phyloP scores from a whole-genome alignment of 2,888 invertebrate species.

The Pelosia muscerda region DNA sequence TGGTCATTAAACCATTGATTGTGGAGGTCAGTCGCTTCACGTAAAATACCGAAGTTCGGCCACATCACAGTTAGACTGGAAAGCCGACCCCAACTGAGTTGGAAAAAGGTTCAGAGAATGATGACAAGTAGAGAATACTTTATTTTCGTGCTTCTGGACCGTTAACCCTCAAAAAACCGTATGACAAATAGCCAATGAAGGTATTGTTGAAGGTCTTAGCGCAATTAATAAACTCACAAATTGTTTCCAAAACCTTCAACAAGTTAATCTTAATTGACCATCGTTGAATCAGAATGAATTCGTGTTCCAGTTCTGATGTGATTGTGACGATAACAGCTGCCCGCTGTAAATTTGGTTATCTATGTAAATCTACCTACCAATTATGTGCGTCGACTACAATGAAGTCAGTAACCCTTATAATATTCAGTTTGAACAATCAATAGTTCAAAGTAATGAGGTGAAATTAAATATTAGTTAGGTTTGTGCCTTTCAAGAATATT shows the following conservation, averaged over 20 bases:
- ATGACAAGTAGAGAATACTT: not conserved
- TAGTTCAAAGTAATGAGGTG: slow-evolving; percentile 44
- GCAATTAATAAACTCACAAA: slow-evolving; percentile 2
- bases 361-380: slow-evolving; percentile 60
- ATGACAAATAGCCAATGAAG: no score
- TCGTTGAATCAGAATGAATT: slow-evolving; percentile 29
- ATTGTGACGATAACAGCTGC: slow-evolving; percentile 33
- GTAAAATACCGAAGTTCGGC: no score
- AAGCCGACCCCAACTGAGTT: no score
- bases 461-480: slow-evolving; percentile 46
- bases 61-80: no score
- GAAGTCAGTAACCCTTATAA: slow-evolving; percentile 67
- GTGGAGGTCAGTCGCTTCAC: no score
- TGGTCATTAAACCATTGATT: no score
- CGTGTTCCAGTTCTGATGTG: slow-evolving; percentile 43
- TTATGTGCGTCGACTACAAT: slow-evolving; percentile 52
- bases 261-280: slow-evolving; percentile 22
- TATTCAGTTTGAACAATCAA: slow-evolving; percentile 62
- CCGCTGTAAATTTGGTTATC: slow-evolving; percentile 55
- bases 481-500: slow-evolving; percentile 48
- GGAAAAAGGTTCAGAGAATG: no score
- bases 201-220: not conserved
- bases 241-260: slow-evolving; percentile 11
- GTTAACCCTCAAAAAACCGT: not conserved
- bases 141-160: not conserved